Percentiles rank a stretch among this genome's conserved stretches.
Evolutionary conservation across 2,797 vertebrate species (phyloP).

Genomic region (Enteromius treurensis): DNA sequence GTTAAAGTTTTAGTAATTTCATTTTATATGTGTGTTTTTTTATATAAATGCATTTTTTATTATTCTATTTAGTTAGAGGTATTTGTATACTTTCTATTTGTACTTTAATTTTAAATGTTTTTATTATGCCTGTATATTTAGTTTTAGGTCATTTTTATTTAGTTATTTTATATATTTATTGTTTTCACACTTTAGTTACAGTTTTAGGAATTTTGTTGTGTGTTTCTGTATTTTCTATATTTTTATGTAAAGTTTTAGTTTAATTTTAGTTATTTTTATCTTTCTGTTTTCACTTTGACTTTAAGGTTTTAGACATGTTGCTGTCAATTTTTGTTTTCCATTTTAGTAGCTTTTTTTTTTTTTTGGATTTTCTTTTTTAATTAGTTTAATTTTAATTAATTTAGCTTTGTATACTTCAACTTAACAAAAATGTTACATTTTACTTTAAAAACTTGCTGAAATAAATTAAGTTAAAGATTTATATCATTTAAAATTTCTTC

Average conservation of each 20-base stretch:
- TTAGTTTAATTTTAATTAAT: neutral
- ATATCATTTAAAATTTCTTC: neutral
- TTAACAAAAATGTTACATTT: neutral
- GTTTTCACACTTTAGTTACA: neutral
- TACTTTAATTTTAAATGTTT: neutral
- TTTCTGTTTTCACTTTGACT: neutral
- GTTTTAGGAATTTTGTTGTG: neutral
- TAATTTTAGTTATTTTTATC: neutral
- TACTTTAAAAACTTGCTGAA: too few species aligned
- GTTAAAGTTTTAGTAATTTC: neutral
- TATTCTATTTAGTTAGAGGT: neutral
- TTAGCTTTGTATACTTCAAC: neutral
- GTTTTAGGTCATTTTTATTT: neutral
- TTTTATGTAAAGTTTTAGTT: neutral
- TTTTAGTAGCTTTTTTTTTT: neutral
- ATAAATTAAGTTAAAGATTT: neutral
- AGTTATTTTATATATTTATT: neutral
- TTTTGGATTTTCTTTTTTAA: too few species aligned
- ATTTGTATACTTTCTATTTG: neutral
- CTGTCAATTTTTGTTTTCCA: neutral
- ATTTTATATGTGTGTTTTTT: neutral
- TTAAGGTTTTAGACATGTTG: neutral
- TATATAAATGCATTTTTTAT: neutral
- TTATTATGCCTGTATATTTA: neutral
- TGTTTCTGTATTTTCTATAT: neutral